Evolutionary conservation across 30 jellyfish, hydroid and myxozoan genomes (phyloP), one percentile per base, ranked within the genome.

Genomic region (Phacellophora camtschatica): DNA sequence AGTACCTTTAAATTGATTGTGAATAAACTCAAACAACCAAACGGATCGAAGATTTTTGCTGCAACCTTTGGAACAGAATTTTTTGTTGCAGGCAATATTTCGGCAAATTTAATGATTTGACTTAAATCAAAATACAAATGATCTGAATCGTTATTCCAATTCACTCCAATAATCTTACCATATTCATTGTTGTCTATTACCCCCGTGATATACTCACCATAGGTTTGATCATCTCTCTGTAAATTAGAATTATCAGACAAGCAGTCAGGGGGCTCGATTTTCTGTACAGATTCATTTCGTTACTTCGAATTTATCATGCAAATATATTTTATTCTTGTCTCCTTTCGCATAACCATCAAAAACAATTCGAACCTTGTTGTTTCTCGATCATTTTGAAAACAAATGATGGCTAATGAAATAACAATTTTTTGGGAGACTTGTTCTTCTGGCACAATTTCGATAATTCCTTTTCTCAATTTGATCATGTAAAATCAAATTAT

Each of bases 41-140:
- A 34, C 28, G 97, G 95, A 66, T 90, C 97, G 58, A 85, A 90
- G 19, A 89, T 49, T 33, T 85, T 81, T 1, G 88, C 92, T n/a
- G 97, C 91, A 8, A 82, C 13, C 57, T 82, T 89, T 18, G 82
- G 46, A 64, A 89, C 19, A 36, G 92, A 81, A 54, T 90, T 67
- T 58, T 89, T 82, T 0, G 93, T 58, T 4, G 86, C 79, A 0
- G 78, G 90, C 73, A 75, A 50, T 29, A 82, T 35, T 41, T 77
- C 11, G 7, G 84, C 81, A 36, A 58, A 67, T 71, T 54, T 65
- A 7, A 41, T 10, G 19, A 87, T 18, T 10, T 61, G 71, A 33
- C 23, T 35, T 25, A 87, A 68, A 41, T 77, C 88, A 37, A 75
- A 25, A 63, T 34, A 42, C 32, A 87, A 46, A 22, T 28, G 27